Evolutionary conservation across 2,888 invertebrate genomes (phyloP).

Genomic region (Theretra japonica): DNA sequence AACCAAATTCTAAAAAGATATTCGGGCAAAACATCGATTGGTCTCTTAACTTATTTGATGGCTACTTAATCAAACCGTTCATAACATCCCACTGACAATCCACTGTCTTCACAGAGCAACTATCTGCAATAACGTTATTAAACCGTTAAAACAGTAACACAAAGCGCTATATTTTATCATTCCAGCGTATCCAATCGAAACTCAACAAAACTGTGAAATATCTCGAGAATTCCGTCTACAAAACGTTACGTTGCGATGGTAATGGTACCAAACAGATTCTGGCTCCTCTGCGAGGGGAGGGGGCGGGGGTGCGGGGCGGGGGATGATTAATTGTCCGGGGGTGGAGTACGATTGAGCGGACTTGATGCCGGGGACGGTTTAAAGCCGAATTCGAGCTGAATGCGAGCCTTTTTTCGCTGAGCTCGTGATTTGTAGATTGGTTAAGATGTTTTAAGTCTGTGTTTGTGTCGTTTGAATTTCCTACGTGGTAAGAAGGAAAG

Average conservation of each 20-base stretch:
- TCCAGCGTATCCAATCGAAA: constrained; percentile 17
- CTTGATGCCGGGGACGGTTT: constrained; percentile 42
- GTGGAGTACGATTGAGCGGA: constrained; percentile 49
- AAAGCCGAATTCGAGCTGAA: constrained; percentile 26
- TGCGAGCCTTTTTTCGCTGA: constrained; percentile 23
- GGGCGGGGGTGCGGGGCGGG: constrained; percentile 44
- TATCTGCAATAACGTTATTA: not conserved
- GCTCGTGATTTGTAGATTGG: constrained; percentile 25
- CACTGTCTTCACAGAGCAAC: not conserved
- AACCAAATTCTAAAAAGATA: too few species aligned
- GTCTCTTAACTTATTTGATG: not conserved
- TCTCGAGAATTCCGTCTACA: constrained; percentile 26
- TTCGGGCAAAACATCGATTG: too few species aligned
- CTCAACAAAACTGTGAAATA: constrained; percentile 25
- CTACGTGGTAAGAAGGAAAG: too few species aligned
- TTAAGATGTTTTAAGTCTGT: constrained; percentile 22
- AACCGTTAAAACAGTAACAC: not conserved
- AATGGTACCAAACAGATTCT: constrained; percentile 27
- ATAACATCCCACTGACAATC: not conserved
- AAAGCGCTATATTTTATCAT: not conserved
- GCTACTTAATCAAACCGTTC: not conserved
- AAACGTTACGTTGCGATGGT: constrained; percentile 24
- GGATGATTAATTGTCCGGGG: constrained; percentile 68
- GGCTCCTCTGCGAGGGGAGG: constrained; percentile 30
- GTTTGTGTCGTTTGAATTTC: not conserved